Base-by-base conservation (phyloP, 2,797 vertebrate genomes). In the Sebastolobus alascanus region DNA sequence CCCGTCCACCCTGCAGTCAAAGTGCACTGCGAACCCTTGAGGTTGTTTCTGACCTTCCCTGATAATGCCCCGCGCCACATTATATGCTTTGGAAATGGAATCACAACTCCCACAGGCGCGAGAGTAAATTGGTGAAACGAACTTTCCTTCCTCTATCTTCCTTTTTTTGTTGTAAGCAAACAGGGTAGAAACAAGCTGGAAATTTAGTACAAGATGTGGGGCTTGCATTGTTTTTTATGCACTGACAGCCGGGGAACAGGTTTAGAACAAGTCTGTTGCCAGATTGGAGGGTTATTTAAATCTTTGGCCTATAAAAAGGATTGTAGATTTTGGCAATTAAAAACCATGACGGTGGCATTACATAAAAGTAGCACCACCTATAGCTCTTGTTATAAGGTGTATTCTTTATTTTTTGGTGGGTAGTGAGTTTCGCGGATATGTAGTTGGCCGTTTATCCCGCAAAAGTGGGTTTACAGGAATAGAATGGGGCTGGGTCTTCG, bases 1-100 rank as follows among this genome's bases (percentile, higher is more conserved):
- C 84, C 86, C 85, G 87, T 86, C 84, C 73, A 75, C 66, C 65
- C 89, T 87, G 82, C 90, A 91, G 93, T 69, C 75, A 90, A 67
- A 84, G 84, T 84, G 87, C 25, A 83, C 84, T 84, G 37, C 60
- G 74, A 86, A 84, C 83, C 77, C 82, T 82, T 37, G 38, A 83
- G 83, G 69, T 56, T 68, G 66, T 71, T 77, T 70, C 83, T 82
- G 83, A 87, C 86, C 89, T 81, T 79, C 55, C 58, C 50, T 58
- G 52, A 76, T 75, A 78, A 85, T 68, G 63, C 65, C 76, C 67
- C 12, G 25, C 20, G 5, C 73, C 73, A 89, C 90, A 91, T 88
- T 88, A 89, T 91, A 77, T 87, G 87, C 77, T 83, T 90, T 88
- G 75, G 76, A 96, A 96, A 96, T 93, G 94, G 93, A 96, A 95